phyloP scores from a whole-genome alignment of 2,113 vertebrate species.

The Odocoileus hemionus region DNA sequence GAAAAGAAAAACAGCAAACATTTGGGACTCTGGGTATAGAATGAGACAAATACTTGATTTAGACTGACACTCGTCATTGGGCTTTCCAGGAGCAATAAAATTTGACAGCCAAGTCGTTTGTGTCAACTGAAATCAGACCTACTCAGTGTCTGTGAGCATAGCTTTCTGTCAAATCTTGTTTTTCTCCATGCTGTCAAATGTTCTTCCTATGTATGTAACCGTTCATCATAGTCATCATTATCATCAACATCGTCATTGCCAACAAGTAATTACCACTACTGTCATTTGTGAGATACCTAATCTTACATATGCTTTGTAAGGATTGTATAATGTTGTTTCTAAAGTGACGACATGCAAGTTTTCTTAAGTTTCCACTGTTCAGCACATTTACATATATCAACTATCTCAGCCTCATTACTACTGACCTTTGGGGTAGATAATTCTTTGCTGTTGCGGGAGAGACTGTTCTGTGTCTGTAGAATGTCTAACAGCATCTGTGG shows the following conservation, averaged over 20 bases:
- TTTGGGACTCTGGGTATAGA: not conserved
- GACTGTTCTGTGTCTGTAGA: not conserved
- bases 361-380: not conserved
- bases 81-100: not conserved
- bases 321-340: not conserved
- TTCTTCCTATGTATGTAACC: not conserved
- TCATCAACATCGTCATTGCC: not conserved
- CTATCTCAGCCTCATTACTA: not conserved
- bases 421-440: not conserved
- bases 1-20: not conserved
- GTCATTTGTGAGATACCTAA: not conserved
- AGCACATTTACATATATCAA: not conserved
- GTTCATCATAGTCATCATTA: not conserved
- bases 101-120: not conserved
- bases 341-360: not conserved
- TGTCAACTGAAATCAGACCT: not conserved
- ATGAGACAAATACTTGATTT: not conserved
- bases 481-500: not conserved
- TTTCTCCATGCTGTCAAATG: not conserved
- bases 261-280: not conserved
- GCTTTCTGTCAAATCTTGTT: not conserved
- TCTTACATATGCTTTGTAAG: not conserved
- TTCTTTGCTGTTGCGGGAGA: not conserved
- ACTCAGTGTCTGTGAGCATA: not conserved
- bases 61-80: not conserved